Conservation (phyloP, 2,888 invertebrate species). For the Campopleginae sp. region DNA sequence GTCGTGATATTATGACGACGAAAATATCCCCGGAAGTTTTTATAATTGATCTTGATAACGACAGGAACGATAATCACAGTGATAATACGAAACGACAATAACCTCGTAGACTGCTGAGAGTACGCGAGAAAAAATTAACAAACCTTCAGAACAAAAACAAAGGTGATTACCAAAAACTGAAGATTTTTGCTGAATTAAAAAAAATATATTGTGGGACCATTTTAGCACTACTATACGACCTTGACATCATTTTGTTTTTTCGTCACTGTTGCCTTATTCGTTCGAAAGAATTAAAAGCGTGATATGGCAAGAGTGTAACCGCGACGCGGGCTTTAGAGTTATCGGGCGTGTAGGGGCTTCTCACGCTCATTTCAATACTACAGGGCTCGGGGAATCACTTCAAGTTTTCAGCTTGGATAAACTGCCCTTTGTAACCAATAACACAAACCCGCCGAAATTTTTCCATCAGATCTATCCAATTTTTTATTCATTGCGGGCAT, state of each 20-base stretch:
- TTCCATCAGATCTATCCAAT: not conserved
- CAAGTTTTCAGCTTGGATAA: conserved; percentile 63
- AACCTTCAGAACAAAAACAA: conserved; percentile 20
- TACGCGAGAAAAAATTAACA: conserved; percentile 46
- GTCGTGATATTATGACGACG: conserved; percentile 41
- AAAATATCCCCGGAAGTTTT: conserved; percentile 67
- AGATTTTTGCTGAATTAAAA: not conserved
- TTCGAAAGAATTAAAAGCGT: conserved; percentile 19
- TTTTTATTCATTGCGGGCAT: not conserved
- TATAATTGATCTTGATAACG: conserved; percentile 70
- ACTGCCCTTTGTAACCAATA: conserved; percentile 61
- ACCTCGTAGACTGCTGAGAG: conserved; percentile 29
- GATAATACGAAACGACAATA: conserved; percentile 32
- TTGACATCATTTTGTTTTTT: not conserved
- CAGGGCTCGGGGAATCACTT: conserved; percentile 65
- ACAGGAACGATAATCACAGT: conserved; percentile 68
- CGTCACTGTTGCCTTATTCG: not conserved
- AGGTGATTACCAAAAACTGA: conserved; percentile 6
- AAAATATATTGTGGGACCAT: not conserved
- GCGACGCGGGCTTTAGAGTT: conserved; percentile 38
- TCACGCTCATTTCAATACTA: conserved; percentile 27
- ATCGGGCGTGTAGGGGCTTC: conserved; percentile 60
- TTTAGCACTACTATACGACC: not conserved
- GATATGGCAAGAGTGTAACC: conserved; percentile 16
- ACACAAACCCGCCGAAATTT: conserved; percentile 35